phyloP scores from a whole-genome alignment of 2,797 vertebrate genomes.

The Thaleichthys pacificus region DNA sequence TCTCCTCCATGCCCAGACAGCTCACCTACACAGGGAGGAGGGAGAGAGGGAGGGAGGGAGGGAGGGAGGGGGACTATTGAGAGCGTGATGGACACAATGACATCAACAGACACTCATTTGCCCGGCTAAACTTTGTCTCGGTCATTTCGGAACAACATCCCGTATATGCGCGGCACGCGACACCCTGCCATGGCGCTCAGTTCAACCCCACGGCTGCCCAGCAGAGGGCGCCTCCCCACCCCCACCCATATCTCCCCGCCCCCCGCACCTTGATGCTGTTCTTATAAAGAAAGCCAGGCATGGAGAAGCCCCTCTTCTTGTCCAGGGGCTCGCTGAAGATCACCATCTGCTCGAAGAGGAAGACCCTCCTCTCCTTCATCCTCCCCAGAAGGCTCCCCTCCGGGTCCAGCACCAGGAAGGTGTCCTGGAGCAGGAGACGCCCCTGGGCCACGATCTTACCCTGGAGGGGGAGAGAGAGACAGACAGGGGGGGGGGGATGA shows the following conservation, averaged over 20 bases:
- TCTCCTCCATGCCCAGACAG: slow-evolving; percentile 94
- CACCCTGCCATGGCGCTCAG: no score
- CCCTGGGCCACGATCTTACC: slow-evolving; percentile 98
- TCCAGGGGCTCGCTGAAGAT: slow-evolving; percentile 97
- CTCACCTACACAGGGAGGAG: slow-evolving; percentile 80
- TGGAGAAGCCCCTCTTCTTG: slow-evolving; percentile 95
- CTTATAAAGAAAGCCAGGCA: slow-evolving; percentile 96
- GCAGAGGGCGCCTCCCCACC: background rate
- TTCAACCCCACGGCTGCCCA: background rate
- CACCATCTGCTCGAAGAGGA: slow-evolving; percentile 97
- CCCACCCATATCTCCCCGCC: no score
- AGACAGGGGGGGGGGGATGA: background rate
- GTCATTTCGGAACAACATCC: no score
- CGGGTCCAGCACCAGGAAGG: slow-evolving; percentile 91
- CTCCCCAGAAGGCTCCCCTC: slow-evolving; percentile 82
- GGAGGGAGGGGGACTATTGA: background rate
- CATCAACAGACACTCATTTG: no score
- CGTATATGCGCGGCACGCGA: no score
- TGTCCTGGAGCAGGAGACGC: slow-evolving; percentile 94
- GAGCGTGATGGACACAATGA: no score
- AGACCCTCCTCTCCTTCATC: slow-evolving; percentile 94
- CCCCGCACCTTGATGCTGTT: slow-evolving; percentile 92
- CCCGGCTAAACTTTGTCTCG: no score
- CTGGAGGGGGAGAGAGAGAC: slow-evolving; percentile 61
- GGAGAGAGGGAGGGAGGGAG: background rate